Conservation (phyloP, 2,888 invertebrate genomes). For the Diadromus collaris region DNA sequence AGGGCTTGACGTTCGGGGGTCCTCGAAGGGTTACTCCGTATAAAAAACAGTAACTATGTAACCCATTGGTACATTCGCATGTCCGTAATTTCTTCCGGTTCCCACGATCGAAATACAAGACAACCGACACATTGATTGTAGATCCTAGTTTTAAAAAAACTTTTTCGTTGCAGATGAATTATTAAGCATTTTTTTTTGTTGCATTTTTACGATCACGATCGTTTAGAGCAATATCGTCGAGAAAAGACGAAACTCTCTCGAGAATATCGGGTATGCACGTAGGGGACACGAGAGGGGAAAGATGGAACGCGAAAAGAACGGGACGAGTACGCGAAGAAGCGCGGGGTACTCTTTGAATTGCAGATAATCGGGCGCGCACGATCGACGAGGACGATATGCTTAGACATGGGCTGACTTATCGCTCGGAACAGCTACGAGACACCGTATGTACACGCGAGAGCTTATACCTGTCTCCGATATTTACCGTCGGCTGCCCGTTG, state of each 20-base stretch:
- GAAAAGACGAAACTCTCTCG: slow-evolving; percentile 15
- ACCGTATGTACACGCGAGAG: slow-evolving; percentile 16
- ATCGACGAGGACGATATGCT: slow-evolving; percentile 72
- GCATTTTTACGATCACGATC: neutral
- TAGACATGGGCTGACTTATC: slow-evolving; percentile 73
- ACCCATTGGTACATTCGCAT: slow-evolving; percentile 35
- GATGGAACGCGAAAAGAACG: slow-evolving; percentile 50
- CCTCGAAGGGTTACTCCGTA: slow-evolving; percentile 23
- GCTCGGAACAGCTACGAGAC: slow-evolving; percentile 55
- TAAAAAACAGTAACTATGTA: slow-evolving; percentile 43
- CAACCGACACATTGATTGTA: slow-evolving; percentile 14
- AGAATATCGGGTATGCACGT: slow-evolving; percentile 12
- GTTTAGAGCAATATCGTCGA: slow-evolving; percentile 22
- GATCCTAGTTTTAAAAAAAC: neutral
- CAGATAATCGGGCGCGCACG: slow-evolving; percentile 71
- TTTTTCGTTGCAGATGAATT: neutral
- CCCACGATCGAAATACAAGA: slow-evolving; percentile 47
- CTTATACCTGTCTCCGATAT: slow-evolving; percentile 46
- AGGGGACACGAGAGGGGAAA: neutral
- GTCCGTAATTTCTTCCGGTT: slow-evolving; percentile 53
- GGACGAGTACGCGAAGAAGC: slow-evolving; percentile 47
- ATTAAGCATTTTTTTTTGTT: neutral
- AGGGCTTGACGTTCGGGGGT: slow-evolving; percentile 40
- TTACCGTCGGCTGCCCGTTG: slow-evolving; percentile 29
- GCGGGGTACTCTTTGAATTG: slow-evolving; percentile 70